Percentiles rank a stretch among this genome's conserved stretches.
Conservation (phyloP, 2,888 invertebrate genomes). For the Sarcophaga variegata region DNA sequence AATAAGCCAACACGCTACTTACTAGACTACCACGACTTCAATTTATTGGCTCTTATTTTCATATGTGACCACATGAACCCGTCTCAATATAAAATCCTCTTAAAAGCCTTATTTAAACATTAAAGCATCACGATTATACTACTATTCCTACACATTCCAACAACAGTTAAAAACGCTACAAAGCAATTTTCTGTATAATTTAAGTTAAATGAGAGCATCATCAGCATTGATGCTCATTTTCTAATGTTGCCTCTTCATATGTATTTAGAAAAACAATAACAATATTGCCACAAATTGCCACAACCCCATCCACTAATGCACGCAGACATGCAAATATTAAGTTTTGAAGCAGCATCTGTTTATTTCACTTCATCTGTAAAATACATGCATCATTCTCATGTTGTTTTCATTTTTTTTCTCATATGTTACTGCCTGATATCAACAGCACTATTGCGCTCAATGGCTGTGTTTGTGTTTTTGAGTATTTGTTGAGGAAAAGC, state of each 20-base stretch:
- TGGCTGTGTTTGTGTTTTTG: slow-evolving; percentile 1
- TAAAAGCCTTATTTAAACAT: no score
- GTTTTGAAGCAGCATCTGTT: neutral
- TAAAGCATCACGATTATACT: neutral
- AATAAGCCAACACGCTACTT: no score
- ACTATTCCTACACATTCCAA: neutral
- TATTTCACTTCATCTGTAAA: neutral
- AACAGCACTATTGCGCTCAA: no score
- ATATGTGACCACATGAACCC: no score
- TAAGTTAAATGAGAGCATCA: neutral
- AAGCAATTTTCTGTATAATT: neutral
- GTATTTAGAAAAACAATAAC: no score
- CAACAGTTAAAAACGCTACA: no score
- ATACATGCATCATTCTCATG: neutral
- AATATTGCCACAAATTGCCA: no score
- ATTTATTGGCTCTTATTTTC: no score
- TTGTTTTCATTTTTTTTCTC: slow-evolving; percentile 5
- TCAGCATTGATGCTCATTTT: neutral
- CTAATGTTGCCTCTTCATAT: no score
- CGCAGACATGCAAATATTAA: neutral
- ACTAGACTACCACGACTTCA: no score
- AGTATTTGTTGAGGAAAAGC: slow-evolving; percentile 36
- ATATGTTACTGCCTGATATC: no score
- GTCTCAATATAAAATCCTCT: no score
- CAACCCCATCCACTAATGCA: neutral